These are phyloP conservation scores for Callaeas wilsoni DNA, from an alignment of 2,113 vertebrate species.

Conservation along the genomic window DNA sequence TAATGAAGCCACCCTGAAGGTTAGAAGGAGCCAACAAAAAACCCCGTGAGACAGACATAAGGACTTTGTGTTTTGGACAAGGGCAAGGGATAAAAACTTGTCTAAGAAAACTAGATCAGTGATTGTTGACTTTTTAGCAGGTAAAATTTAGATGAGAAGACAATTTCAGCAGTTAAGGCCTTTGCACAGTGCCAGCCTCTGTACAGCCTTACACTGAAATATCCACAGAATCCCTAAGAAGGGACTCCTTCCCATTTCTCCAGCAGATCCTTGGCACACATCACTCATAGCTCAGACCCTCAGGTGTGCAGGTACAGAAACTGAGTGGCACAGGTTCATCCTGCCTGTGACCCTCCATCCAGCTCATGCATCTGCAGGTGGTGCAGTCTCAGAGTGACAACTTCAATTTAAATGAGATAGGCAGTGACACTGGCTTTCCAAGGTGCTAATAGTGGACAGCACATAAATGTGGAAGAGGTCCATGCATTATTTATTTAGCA, in stretches of 20 bases:
- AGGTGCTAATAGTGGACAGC: not conserved
- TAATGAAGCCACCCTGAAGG: conserved; percentile 9
- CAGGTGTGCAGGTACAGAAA: not conserved
- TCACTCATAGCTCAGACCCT: not conserved
- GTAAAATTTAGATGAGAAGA: conserved; percentile 9
- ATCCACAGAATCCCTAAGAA: not conserved
- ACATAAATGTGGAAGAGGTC: not conserved
- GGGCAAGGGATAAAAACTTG: not conserved
- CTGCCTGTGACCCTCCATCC: not conserved
- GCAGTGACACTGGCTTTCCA: not conserved
- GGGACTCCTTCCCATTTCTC: not conserved
- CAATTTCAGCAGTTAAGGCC: not conserved
- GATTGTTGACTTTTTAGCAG: conserved; percentile 18
- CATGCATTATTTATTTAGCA: not conserved
- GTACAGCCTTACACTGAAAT: not conserved
- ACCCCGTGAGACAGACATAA: not conserved
- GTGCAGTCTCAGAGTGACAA: not conserved
- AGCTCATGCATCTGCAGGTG: not conserved
- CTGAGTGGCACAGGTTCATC: not conserved
- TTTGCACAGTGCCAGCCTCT: not conserved
- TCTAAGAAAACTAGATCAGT: conserved; percentile 1
- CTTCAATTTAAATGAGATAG: not conserved
- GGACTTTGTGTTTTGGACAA: not conserved
- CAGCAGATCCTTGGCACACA: not conserved
- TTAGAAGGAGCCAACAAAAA: not conserved